Evolutionary conservation across 2,797 vertebrate species (phyloP), one percentile per base, ranked within the genome.

Genomic region (Merluccius polli): DNA sequence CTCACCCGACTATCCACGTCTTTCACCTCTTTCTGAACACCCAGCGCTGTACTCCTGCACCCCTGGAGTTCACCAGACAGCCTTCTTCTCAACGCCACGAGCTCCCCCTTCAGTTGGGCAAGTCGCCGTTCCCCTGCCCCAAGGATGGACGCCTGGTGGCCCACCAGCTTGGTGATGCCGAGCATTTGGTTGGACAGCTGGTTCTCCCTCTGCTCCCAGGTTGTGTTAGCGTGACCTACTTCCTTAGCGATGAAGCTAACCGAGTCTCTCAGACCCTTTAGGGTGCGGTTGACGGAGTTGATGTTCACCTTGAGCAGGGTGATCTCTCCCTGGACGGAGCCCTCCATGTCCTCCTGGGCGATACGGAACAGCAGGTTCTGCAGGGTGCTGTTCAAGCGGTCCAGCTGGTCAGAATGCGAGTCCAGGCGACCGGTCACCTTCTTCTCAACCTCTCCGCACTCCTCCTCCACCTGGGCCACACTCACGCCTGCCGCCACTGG

Each of bases 301-400:
- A 99, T 92, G 81, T 98, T 99, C 85, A 99, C 95, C 90, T 99
- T 99, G 3, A 99, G 93, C 71, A 99, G 90, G 3, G 96, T 99
- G 87, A 99, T 98, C 89, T 99, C 98, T 0, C 98, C 98, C 71
- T 96, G 95, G 73, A 99, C 89, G 0, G 91, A 86, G 18, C 93
- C 95, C 0, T 95, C 88, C 0, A 87, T 80, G 0, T 93, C 92
- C 77, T 95, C 95, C 76, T 94, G 93, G 72, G 95, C 90, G 0
- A 97, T 92, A 48, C 93, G 93, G 71, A 92, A 86, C 81, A 96
- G 92, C 78, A 98, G 92, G 81, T 92, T 93, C 59, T 95, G 91
- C 82, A 99, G 84, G 5, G 97, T 96, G 84, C 89, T 89, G 0
- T 98, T 99, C 33, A 99, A 91, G 73, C 86, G 92, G 68, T 89